These are phyloP conservation scores for Pissodes strobi DNA, from an alignment of 1,140 invertebrate genomes.

Conservation along the genomic window DNA sequence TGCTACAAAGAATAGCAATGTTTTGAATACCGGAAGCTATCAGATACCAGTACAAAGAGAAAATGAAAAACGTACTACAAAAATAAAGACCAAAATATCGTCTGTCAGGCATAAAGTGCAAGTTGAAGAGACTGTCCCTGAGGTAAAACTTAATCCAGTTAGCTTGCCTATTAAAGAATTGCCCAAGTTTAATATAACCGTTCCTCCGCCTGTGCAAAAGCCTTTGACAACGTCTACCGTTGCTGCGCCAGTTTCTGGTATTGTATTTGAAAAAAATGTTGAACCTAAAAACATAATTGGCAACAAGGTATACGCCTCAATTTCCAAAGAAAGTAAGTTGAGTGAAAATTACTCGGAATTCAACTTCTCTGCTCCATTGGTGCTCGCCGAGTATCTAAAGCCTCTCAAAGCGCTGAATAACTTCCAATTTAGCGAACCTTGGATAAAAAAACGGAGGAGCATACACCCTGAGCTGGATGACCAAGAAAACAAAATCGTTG, in stretches of 20 bases:
- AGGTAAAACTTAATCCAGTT: conserved; percentile 64
- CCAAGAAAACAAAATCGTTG: conserved; percentile 60
- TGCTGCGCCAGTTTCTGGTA: background rate
- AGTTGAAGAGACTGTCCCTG: conserved; percentile 56
- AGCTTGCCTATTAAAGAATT: conserved; percentile 66
- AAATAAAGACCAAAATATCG: conserved; percentile 57
- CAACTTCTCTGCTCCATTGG: conserved; percentile 50
- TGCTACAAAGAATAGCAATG: conserved; percentile 60
- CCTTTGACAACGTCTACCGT: background rate
- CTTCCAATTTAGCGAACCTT: conserved; percentile 63
- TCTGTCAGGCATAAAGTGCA: conserved; percentile 50
- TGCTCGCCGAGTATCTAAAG: conserved; percentile 47
- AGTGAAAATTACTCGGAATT: conserved; percentile 26
- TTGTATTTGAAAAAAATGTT: background rate
- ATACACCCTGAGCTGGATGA: conserved; percentile 29
- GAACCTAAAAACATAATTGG: background rate
- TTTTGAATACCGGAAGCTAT: conserved; percentile 50
- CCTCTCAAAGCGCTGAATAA: conserved; percentile 57
- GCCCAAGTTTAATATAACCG: conserved; percentile 64
- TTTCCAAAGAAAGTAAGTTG: too few relatives aligned
- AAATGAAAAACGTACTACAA: conserved; percentile 54
- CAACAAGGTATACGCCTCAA: too few relatives aligned
- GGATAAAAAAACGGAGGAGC: conserved; percentile 39
- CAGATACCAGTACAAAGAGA: conserved; percentile 49
- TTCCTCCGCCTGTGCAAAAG: conserved; percentile 40